Evolutionary conservation across 2,888 invertebrate genomes (phyloP).

Genomic region (Prenolepis imparis): DNA sequence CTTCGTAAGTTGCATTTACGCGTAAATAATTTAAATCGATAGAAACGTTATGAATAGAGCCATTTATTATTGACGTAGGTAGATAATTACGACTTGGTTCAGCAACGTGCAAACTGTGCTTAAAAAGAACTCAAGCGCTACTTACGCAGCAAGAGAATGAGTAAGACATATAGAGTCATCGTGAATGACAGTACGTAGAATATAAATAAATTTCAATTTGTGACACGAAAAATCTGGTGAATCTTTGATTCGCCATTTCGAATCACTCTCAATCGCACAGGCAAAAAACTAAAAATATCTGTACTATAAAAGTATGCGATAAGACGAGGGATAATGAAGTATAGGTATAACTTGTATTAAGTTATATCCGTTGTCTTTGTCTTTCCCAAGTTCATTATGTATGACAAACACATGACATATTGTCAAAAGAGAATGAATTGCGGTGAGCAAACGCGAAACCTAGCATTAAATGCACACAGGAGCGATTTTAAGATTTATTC

Average conservation of each 20-base stretch:
- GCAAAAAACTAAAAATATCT: not conserved
- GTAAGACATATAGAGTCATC: slow-evolving; percentile 16
- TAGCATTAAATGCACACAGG: slow-evolving; percentile 37
- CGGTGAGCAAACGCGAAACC: slow-evolving; percentile 29
- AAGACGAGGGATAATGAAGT: not conserved
- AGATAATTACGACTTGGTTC: slow-evolving; percentile 29
- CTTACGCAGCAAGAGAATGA: slow-evolving; percentile 18
- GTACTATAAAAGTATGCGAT: not conserved
- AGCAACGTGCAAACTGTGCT: slow-evolving; percentile 8
- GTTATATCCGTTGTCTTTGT: not conserved
- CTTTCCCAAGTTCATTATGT: not conserved
- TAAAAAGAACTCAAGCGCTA: slow-evolving; percentile 25
- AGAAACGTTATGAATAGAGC: slow-evolving; percentile 29
- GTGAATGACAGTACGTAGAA: slow-evolving; percentile 10
- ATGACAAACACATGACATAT: slow-evolving; percentile 32
- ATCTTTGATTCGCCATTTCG: slow-evolving; percentile 13
- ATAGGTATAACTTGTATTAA: too few relatives aligned
- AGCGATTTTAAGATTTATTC: slow-evolving; percentile 51
- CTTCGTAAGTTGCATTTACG: not conserved
- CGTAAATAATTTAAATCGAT: not conserved
- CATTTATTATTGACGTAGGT: slow-evolving; percentile 36
- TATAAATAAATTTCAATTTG: slow-evolving; percentile 11
- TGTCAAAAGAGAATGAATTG: slow-evolving; percentile 40
- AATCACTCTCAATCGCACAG: not conserved
- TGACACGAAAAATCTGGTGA: not conserved